Evolutionary conservation across 2,888 invertebrate species (phyloP), one percentile per base, ranked within the genome.

Genomic region (Pollenia amentaria): DNA sequence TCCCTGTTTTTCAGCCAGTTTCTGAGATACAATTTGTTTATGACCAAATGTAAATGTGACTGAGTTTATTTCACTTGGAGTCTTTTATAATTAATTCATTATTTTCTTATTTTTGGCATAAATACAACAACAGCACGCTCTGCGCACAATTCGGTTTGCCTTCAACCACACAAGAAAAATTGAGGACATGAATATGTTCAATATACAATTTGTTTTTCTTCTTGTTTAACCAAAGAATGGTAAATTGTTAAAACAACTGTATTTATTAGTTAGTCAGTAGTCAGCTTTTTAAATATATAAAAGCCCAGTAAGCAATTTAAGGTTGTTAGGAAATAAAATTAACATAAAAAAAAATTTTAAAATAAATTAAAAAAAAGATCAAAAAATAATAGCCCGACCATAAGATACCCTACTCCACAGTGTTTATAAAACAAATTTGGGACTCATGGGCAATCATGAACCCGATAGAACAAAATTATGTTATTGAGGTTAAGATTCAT

Each of bases 61-160:
- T 77, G 80, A 65, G 72, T 83, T 72, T 73, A 73, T 76, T 80
- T 83, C 79, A 53, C 72, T 65, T 84, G 67, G 64, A 84, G 87
- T 78, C 80, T 87, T 77, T 62, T 48, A 46, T 78, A 84, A 84
- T 87, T 84, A 87, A 84, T 87, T 81, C 69, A 81, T 76, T 80
- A 12, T 60, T 84, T 83, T 70, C 60, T 53, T 65, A 18, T 75
- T 51, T 87, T 84, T 87, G 87, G 84, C 84, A 77, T 75, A 65
- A 84, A 80, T 51, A 77, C 57, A 53, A 78, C 67, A 60, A 72
- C 46, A 72, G 64, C 80, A 75, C 55, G 60, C 38, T 60, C 21
- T 10, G 38, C 44, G 38, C 65, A 72, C 72, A 84, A 64, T 18
- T 16, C 64, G 55, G 67, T 55, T 18, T 62, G 12, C 65, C 51